Conservation (phyloP, 2,113 vertebrate species). For the Anhinga anhinga region DNA sequence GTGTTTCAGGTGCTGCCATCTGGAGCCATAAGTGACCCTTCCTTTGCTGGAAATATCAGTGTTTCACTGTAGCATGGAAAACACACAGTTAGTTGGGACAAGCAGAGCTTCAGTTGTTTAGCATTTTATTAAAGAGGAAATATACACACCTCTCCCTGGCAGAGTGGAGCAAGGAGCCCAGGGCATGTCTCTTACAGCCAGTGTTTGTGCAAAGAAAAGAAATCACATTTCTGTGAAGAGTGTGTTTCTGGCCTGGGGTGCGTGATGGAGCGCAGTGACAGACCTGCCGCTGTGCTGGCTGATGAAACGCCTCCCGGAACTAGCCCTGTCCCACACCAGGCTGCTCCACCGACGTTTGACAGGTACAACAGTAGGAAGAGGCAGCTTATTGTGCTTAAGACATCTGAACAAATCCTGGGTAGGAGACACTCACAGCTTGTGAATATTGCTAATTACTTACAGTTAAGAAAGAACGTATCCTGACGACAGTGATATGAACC, state of each 20-base stretch:
- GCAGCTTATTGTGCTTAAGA: constrained; percentile 75
- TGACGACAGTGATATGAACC: neutral
- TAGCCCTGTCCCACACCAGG: neutral
- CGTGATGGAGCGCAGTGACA: constrained; percentile 26
- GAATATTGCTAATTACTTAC: constrained; percentile 64
- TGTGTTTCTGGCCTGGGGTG: constrained; percentile 5
- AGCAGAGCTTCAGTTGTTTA: neutral
- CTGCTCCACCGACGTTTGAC: neutral
- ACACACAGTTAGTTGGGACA: neutral
- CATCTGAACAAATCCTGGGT: constrained; percentile 61
- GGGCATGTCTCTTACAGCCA: neutral
- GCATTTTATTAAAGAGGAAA: constrained; percentile 62
- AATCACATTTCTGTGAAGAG: constrained; percentile 27
- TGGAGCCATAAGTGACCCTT: neutral
- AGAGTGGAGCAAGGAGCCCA: neutral
- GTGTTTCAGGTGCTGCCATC: neutral
- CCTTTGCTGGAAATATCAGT: neutral
- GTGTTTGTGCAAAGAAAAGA: constrained; percentile 66
- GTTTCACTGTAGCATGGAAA: neutral
- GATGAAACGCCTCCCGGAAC: neutral
- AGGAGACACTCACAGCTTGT: constrained; percentile 62
- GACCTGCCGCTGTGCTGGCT: neutral
- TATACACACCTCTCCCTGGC: constrained; percentile 43
- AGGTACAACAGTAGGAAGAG: neutral
- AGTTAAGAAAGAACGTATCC: constrained; percentile 18